Percentiles rank a stretch among this genome's conserved stretches.
Evolutionary conservation across 2,113 vertebrate species (phyloP).

Genomic region (Sander vitreus): DNA sequence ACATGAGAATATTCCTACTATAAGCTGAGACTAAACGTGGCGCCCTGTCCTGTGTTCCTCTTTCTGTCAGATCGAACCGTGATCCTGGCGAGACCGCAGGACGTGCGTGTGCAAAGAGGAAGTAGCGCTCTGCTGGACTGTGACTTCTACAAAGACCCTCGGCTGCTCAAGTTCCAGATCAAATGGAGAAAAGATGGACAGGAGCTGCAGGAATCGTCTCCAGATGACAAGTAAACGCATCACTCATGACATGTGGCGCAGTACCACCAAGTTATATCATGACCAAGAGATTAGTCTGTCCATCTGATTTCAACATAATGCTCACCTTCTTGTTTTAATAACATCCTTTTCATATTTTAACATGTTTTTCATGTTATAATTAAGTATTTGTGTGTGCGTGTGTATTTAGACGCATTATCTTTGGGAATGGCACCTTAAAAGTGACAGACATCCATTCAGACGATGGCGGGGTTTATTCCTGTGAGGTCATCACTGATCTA

Average conservation of each 20-base stretch:
- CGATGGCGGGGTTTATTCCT: constrained; percentile 85
- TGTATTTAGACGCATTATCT: constrained; percentile 80
- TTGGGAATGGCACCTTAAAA: constrained; percentile 76
- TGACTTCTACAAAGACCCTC: constrained; percentile 63
- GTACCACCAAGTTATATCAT: too few species aligned
- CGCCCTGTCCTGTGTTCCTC: neutral
- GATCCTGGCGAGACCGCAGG: constrained; percentile 76
- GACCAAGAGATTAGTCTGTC: too few species aligned
- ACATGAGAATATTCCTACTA: too few species aligned
- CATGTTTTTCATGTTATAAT: too few species aligned
- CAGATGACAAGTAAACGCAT: constrained; percentile 81
- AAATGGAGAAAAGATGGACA: constrained; percentile 75
- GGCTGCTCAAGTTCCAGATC: constrained; percentile 27
- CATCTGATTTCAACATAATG: too few species aligned
- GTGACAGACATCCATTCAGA: constrained; percentile 79
- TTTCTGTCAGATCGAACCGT: constrained; percentile 80
- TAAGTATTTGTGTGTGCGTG: neutral
- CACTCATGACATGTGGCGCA: too few species aligned
- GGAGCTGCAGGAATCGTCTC: constrained; percentile 61
- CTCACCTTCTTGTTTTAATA: too few species aligned
- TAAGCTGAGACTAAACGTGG: too few species aligned
- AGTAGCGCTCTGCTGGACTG: constrained; percentile 79
- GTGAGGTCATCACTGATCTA: constrained; percentile 84
- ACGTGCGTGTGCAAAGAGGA: constrained; percentile 66
- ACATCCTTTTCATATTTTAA: too few species aligned